Evolutionary conservation across 2,888 invertebrate genomes (phyloP), one percentile per base, ranked within the genome.

Genomic region (Helleia helle): DNA sequence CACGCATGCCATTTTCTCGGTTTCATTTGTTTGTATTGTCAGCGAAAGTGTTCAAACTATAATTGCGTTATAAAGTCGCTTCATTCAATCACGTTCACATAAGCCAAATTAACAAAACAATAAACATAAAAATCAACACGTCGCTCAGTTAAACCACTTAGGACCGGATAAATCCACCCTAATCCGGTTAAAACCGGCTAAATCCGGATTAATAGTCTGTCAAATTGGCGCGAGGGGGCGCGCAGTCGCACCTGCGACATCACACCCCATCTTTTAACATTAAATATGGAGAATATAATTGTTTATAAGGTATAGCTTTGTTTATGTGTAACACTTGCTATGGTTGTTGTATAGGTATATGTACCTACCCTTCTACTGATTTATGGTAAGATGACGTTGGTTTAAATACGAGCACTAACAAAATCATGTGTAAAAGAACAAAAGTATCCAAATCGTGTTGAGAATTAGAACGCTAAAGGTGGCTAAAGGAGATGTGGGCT

Each of bases 121-220:
- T 22, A 34, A 34, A 34, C 34, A 34, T 34, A 34, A 44, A 44
- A 49, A 50, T 51, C 51, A 51, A 49, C 49, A 49, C 49, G 52
- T 47, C 47, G 52, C 55, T 51, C 55, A 51, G 58, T 56, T 65
- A 65, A 70, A 66, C 69, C 68, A 65, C 67, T 69, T 66, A 65
- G 59, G 62, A 57, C 66, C 57, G 64, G 64, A 57, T 65, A 64
- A 68, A 71, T 65, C 72, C 68, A 52, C 58, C 63, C 60, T 65
- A 68, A 77, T 72, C 74, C 71, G 50, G 56, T 66, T 67, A 54
- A 60, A 65, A 56, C 70, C 62, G 54, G 62, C 62, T 62, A 72
- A 75, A 80, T 74, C 77, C 74, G 80, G 68, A 83, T 81, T 80
- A 83, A 83, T 83, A 71, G 83, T 83, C 80, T 77, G 80, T 80